Evolutionary conservation across 2,797 vertebrate genomes (phyloP).

Genomic region (Thunnus albacares): DNA sequence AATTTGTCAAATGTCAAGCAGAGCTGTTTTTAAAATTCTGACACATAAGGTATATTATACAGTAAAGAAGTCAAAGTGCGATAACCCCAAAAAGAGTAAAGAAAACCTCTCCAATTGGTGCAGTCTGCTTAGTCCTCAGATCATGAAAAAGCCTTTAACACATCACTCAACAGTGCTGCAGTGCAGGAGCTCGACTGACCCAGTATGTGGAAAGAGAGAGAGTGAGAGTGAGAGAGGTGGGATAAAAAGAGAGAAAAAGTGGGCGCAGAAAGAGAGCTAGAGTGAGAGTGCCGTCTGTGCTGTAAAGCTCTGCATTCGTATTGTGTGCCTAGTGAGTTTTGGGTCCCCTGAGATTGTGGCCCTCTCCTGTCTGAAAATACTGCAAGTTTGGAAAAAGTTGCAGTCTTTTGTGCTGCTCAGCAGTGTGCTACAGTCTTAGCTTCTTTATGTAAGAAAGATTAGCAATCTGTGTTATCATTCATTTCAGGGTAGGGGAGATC

Average conservation of each 20-base stretch:
- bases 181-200: slow-evolving; percentile 77
- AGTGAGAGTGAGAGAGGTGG: slow-evolving; percentile 13
- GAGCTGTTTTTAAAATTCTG: background rate
- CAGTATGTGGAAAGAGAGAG: slow-evolving; percentile 63
- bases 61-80: slow-evolving; percentile 15
- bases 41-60: background rate
- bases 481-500: slow-evolving; percentile 34
- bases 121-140: slow-evolving; percentile 32
- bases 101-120: background rate
- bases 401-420: slow-evolving; percentile 73
- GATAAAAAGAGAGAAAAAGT: slow-evolving; percentile 30
- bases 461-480: slow-evolving; percentile 67
- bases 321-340: slow-evolving; percentile 76
- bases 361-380: slow-evolving; percentile 64
- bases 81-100: background rate
- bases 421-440: slow-evolving; percentile 60
- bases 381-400: slow-evolving; percentile 74
- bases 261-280: slow-evolving; percentile 42
- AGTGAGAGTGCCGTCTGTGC: slow-evolving; percentile 50
- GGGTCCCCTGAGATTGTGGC: slow-evolving; percentile 69
- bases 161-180: slow-evolving; percentile 74
- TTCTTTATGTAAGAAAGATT: slow-evolving; percentile 61
- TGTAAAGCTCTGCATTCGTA: slow-evolving; percentile 67
- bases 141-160: slow-evolving; percentile 57
- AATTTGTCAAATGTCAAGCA: background rate